These are phyloP conservation scores for Acanthis flammea DNA, from an alignment of 2,797 vertebrate genomes.

Conservation along the genomic window DNA sequence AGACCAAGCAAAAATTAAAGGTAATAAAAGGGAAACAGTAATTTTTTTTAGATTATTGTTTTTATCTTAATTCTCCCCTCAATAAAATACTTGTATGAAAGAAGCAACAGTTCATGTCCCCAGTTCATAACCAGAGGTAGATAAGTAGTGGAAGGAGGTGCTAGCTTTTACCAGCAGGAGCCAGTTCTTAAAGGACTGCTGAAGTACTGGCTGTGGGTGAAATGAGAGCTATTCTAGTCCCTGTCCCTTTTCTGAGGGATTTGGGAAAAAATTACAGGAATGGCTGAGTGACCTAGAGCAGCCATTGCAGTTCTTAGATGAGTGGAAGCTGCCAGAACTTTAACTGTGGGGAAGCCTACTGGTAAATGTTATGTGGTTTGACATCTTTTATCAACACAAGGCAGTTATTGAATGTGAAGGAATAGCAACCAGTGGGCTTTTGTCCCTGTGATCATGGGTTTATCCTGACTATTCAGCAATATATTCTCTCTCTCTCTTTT, in stretches of 20 bases:
- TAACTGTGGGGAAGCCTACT: conserved; percentile 17
- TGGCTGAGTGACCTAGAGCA: background rate
- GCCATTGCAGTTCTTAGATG: background rate
- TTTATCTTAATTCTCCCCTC: background rate
- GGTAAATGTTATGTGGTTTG: background rate
- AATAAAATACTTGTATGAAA: background rate
- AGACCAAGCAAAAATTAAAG: conserved; percentile 98
- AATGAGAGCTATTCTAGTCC: background rate
- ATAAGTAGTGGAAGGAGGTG: background rate
- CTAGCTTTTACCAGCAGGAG: background rate
- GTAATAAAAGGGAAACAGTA: conserved; percentile 71
- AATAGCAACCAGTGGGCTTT: conserved; percentile 39
- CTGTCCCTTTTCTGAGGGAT: background rate
- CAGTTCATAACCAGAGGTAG: background rate
- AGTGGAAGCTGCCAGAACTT: background rate
- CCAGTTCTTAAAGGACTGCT: background rate
- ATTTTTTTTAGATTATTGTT: conserved; percentile 37
- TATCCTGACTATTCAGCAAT: conserved; percentile 59
- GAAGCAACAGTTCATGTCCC: background rate
- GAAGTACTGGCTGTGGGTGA: background rate
- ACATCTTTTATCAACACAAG: background rate
- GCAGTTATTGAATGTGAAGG: conserved; percentile 11
- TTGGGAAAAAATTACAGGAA: background rate
- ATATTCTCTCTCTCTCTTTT: conserved; percentile 60
- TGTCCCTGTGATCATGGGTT: conserved; percentile 41